Conservation (phyloP, 2,888 invertebrate genomes). For the Heliconius ismenius region DNA sequence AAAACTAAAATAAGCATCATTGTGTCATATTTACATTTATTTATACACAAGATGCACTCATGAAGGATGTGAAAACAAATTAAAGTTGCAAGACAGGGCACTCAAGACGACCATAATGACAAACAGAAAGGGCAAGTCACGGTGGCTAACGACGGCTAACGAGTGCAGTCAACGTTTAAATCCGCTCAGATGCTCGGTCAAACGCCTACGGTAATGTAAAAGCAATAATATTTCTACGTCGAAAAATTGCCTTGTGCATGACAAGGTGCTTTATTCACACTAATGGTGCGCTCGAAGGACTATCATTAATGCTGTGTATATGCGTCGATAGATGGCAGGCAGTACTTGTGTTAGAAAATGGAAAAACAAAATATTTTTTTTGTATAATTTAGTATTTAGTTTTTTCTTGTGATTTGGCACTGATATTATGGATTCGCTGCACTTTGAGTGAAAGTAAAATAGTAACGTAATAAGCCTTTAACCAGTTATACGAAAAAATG, state of each 20-base stretch:
- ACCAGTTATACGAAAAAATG: no score
- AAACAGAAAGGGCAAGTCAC: slow-evolving; percentile 70
- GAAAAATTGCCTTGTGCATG: slow-evolving; percentile 46
- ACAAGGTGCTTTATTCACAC: slow-evolving; percentile 39
- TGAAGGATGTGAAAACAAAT: slow-evolving; percentile 75
- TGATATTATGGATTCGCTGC: no score
- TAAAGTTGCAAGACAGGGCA: slow-evolving; percentile 67
- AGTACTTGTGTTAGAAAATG: slow-evolving; percentile 8
- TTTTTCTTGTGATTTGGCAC: background rate
- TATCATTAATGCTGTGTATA: slow-evolving; percentile 21
- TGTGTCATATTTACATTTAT: slow-evolving; percentile 30
- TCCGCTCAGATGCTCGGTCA: slow-evolving; percentile 49
- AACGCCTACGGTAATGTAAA: slow-evolving; percentile 47
- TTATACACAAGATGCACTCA: slow-evolving; percentile 43
- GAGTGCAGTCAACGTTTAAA: slow-evolving; percentile 52
- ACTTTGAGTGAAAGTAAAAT: no score
- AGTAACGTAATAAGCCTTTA: no score
- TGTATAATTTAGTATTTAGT: background rate
- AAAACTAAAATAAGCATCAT: slow-evolving; percentile 19
- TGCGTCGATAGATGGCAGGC: slow-evolving; percentile 39
- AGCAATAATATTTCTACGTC: slow-evolving; percentile 45
- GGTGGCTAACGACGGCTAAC: slow-evolving; percentile 66
- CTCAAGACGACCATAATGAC: slow-evolving; percentile 62
- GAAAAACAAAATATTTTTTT: background rate
- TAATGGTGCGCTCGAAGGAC: slow-evolving; percentile 15